These are phyloP conservation scores for Chromoteleia sp. DNA, from an alignment of 2,888 invertebrate genomes.

Conservation along the genomic window DNA sequence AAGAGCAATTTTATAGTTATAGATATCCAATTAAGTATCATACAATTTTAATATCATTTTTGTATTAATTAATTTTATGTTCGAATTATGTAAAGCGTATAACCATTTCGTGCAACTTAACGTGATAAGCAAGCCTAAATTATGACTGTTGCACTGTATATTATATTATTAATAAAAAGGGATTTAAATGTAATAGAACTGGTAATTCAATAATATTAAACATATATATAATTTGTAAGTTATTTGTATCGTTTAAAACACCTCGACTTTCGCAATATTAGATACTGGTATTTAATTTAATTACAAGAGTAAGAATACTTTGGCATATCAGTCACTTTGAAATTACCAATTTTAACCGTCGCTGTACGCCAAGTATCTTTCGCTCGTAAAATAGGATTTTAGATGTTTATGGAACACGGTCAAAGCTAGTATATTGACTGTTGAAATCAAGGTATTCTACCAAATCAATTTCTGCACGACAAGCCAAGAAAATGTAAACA, in stretches of 20 bases:
- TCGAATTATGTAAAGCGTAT: conserved; percentile 17
- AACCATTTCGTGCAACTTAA: conserved; percentile 5
- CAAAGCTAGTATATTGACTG: conserved; percentile 55
- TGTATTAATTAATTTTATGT: neutral
- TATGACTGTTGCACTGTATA: neutral
- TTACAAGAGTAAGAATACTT: conserved; percentile 13
- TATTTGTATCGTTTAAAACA: too few relatives aligned
- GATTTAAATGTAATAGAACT: neutral
- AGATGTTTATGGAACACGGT: conserved; percentile 41
- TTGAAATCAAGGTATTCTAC: conserved; percentile 45
- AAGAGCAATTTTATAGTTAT: neutral
- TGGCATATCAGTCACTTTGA: conserved; percentile 25
- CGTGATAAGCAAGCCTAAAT: too few relatives aligned
- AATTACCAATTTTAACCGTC: conserved; percentile 18
- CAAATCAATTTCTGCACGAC: conserved; percentile 23
- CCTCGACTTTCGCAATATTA: too few relatives aligned
- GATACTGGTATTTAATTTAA: too few relatives aligned
- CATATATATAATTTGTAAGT: too few relatives aligned
- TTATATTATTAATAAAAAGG: neutral
- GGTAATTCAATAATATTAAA: too few relatives aligned
- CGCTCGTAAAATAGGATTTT: conserved; percentile 41
- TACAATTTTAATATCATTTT: conserved; percentile 1
- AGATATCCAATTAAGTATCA: neutral
- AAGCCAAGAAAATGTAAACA: conserved; percentile 36
- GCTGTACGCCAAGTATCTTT: conserved; percentile 24